Evolutionary conservation across 2,888 invertebrate genomes (phyloP).

Genomic region (Caenorhabditis plicata): DNA sequence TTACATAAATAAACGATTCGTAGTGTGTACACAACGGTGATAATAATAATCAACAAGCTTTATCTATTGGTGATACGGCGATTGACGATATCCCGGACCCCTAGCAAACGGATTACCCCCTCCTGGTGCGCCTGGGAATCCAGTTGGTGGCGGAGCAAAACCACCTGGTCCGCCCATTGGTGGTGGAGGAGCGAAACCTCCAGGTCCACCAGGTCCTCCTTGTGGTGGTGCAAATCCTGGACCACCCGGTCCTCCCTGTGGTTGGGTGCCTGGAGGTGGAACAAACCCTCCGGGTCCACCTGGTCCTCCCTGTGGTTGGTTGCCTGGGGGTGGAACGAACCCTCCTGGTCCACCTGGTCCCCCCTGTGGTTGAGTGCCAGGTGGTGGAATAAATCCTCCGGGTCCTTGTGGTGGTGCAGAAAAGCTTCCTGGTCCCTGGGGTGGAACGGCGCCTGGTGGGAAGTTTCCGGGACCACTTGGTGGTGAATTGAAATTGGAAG

Average conservation of each 20-base stretch:
- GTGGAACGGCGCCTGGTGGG: slow-evolving; percentile 7
- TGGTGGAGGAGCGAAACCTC: slow-evolving; percentile 15
- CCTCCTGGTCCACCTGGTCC: background rate
- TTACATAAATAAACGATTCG: no score
- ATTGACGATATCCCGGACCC: slow-evolving; percentile 41
- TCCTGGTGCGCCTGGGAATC: slow-evolving; percentile 15
- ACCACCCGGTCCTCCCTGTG: slow-evolving; percentile 7
- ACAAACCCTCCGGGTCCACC: slow-evolving; percentile 3
- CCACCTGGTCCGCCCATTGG: slow-evolving; percentile 30
- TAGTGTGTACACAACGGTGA: no score
- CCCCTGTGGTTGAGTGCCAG: slow-evolving; percentile 3
- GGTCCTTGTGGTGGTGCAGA: slow-evolving; percentile 2
- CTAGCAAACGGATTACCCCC: slow-evolving; percentile 49
- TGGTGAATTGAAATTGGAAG: slow-evolving; percentile 14
- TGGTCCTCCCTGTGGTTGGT: slow-evolving; percentile 3
- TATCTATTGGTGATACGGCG: slow-evolving; percentile 45
- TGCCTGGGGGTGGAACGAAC: slow-evolving; percentile 20
- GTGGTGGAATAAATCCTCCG: slow-evolving; percentile 8
- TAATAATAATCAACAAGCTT: background rate
- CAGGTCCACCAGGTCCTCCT: slow-evolving; percentile 9
- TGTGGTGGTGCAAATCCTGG: slow-evolving; percentile 23
- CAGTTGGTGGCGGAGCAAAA: slow-evolving; percentile 27
- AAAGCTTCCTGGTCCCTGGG: background rate
- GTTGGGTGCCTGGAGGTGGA: background rate
- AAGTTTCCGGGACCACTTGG: slow-evolving; percentile 21